Evolutionary conservation across 1,140 invertebrate genomes (phyloP), one percentile per base, ranked within the genome.

Genomic region (Dryas iulia): DNA sequence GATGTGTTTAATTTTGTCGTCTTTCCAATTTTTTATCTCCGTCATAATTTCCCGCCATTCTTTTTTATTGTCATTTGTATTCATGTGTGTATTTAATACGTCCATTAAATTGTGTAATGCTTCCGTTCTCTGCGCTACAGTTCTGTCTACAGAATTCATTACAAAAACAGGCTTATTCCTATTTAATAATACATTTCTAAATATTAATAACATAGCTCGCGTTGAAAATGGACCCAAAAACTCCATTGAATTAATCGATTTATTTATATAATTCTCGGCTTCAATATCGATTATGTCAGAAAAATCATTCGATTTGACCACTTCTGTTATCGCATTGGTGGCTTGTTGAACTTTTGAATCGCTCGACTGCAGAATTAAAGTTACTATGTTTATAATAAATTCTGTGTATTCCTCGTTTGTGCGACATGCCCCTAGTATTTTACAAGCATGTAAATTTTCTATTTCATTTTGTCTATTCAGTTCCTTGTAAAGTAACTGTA

Each of bases 361-460:
- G 21, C 72, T 61, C 1, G 52, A 47, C 25, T 56, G 54, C 33
- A 82, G 23, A 6, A 78, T 26, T 35, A 75, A 74, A 3, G 25
- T 35, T 11, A 81, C 10, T 5, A 75, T 14, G 6, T 77, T 57
- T 6, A 65, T 39, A 24, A 79, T 12, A 25, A 82, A 81, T 14
- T 76, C 64, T n/a, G 64, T 78, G 21, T 80, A 83, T 0, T 62
- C 73, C 10, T 69, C 52, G 2, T 35, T 26, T 2, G 25, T 67
- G n/a, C 72, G 62, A 63, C 81, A 85, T 1, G 82, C 66, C 1
- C 64, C 56, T 11, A 81, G 72, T 33, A 76, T 76, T 23, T 57
- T 65, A 35, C 79, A 85, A 1, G 75, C 76, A 10, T 79, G 73
- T 33, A 59, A 39, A 7, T 70, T 54, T 73, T 83, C 79, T 11